Base-by-base conservation (phyloP, 2,888 invertebrate genomes). In the Leptopilina drosophilae region DNA sequence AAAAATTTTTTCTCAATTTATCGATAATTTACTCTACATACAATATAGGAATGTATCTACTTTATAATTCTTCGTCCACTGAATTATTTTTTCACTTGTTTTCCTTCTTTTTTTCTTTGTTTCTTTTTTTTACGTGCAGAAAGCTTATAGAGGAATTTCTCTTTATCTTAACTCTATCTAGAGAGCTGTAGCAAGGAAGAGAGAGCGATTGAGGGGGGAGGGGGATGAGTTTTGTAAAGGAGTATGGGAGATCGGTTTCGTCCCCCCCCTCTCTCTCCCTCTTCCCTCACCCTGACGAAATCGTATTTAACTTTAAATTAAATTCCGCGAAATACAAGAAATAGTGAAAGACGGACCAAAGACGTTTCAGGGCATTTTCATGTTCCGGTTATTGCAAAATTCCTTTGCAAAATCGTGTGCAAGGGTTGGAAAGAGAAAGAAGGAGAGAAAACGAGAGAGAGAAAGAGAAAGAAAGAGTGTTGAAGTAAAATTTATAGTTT, bases 291-390 rank as follows among this genome's bases (percentile, higher is more conserved):
- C 20, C 20, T 20, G 73, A 73, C 73, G 73, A 73, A 73, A 73
- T 81, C 77, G 78, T 77, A 79, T 82, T 83, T 81, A 84, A 85
- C 81, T 86, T 85, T 84, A 84, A 82, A 87, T 87, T 82, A 85
- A 85, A 85, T 86, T 87, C 82, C 82, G 78, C 77, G 78, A 81
- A 84, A 84, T 80, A 73, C 73, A 73, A 73, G 73, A 73, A 73
- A 73, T 73, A 56, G 73, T 56, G 33, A 49, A 73, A 56, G 73
- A 73, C 56, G 73, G 40, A 33, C 73, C 33, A 33, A 73, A 56
- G 56, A 56, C 56, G 56, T 53, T 73, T 53, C 73, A 56, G 56
- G 56, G 56, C 56, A 73, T 73, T 56, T 73, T 73, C 73, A 73
- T 73, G 73, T 56, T 73, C 73, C 73, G 73, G 56, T 73, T 73